phyloP scores from a whole-genome alignment of 1,140 invertebrate genomes.

The Pseudomyrmex pallidus region DNA sequence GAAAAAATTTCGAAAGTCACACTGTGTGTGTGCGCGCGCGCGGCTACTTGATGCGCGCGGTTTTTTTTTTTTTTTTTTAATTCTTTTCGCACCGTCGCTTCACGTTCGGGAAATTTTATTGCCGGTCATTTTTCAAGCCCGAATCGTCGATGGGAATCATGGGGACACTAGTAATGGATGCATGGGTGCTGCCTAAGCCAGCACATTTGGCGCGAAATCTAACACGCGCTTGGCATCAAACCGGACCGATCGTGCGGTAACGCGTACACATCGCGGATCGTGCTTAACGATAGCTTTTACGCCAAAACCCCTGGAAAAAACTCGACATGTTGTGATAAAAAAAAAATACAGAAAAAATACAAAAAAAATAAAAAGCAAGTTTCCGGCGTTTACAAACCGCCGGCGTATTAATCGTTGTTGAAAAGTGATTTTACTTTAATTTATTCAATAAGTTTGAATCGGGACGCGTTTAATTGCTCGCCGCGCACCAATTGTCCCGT shows the following conservation, averaged over 20 bases:
- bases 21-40: background rate
- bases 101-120: slow-evolving; percentile 43
- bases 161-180: slow-evolving; percentile 39
- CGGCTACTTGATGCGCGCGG: slow-evolving; percentile 14
- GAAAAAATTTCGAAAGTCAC: slow-evolving; percentile 15
- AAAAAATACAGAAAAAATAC: background rate
- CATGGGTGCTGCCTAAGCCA: slow-evolving; percentile 39
- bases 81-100: slow-evolving; percentile 1
- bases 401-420: slow-evolving; percentile 13
- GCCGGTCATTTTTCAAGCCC: slow-evolving; percentile 43
- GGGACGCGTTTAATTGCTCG: slow-evolving; percentile 47
- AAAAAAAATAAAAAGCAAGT: background rate
- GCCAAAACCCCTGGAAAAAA: slow-evolving; percentile 44
- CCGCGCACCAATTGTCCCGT: slow-evolving; percentile 30
- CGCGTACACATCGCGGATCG: slow-evolving; percentile 45
- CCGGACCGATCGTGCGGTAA: slow-evolving; percentile 45
- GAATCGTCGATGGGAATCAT: slow-evolving; percentile 45
- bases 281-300: slow-evolving; percentile 68
- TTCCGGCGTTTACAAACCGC: background rate
- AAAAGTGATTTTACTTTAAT: slow-evolving; percentile 17
- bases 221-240: slow-evolving; percentile 63
- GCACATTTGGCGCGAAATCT: slow-evolving; percentile 69
- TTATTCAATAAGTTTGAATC: slow-evolving; percentile 32
- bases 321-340: background rate
- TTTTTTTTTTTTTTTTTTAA: background rate